These are phyloP conservation scores for Opisthograptis luteolata DNA, from an alignment of 2,888 invertebrate genomes.

Conservation along the genomic window DNA sequence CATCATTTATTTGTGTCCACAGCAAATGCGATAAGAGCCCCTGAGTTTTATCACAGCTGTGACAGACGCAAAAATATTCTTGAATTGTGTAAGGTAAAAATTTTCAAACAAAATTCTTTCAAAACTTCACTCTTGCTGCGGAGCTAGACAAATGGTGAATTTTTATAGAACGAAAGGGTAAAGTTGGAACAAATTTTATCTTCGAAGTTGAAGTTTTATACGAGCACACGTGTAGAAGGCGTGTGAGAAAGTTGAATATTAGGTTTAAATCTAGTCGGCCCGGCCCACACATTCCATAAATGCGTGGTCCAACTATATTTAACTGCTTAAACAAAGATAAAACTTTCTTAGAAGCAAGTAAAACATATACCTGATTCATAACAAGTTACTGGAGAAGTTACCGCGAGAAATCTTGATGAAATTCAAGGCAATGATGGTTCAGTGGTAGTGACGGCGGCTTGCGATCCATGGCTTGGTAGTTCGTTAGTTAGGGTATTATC, in stretches of 20 bases:
- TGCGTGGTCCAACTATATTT: too few species aligned
- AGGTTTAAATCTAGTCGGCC: constrained; percentile 3
- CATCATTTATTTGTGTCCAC: constrained; percentile 36
- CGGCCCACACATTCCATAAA: too few species aligned
- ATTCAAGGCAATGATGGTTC: too few species aligned
- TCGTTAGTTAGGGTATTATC: too few species aligned
- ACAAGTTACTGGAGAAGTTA: too few species aligned
- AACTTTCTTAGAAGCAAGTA: too few species aligned
- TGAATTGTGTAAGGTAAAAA: constrained; percentile 26
- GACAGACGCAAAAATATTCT: constrained; percentile 27
- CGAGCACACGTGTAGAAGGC: constrained; percentile 8
- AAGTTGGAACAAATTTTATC: constrained; percentile 23
- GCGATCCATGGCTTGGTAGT: too few species aligned
- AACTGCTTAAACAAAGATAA: too few species aligned
- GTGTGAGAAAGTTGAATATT: constrained; percentile 17
- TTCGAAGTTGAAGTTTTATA: constrained; percentile 6
- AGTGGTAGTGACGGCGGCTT: too few species aligned
- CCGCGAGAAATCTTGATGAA: too few species aligned
- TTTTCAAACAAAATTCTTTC: constrained; percentile 25
- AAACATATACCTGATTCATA: too few species aligned
- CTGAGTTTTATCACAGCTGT: constrained; percentile 33
- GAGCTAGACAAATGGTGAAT: constrained; percentile 29
- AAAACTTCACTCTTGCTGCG: constrained; percentile 17
- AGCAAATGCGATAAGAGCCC: constrained; percentile 28
- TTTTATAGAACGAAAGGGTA: constrained; percentile 21